Conservation (phyloP, 2,888 invertebrate genomes). For the Pheosia gnoma region DNA sequence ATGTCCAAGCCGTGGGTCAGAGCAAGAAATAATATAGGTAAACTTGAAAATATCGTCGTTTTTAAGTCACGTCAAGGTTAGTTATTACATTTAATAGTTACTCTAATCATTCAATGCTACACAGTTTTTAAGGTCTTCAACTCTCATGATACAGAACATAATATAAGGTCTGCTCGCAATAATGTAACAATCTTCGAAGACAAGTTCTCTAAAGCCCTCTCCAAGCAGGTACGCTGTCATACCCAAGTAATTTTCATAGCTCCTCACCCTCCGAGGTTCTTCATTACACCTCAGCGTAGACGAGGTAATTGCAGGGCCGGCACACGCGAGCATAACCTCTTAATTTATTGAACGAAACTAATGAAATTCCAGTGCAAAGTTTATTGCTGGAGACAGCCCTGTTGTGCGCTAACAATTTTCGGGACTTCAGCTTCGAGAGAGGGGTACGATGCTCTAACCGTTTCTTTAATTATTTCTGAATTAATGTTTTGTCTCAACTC, state of each 20-base stretch:
- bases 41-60: no score
- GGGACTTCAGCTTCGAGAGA: slow-evolving; percentile 44
- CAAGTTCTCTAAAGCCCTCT: slow-evolving; percentile 4
- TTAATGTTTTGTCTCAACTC: slow-evolving; percentile 65
- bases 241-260: slow-evolving; percentile 46
- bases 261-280: slow-evolving; percentile 63
- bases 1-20: no score
- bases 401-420: slow-evolving; percentile 77
- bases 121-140: no score
- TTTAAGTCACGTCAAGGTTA: no score
- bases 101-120: no score
- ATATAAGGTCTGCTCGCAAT: not conserved
- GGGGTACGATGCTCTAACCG: slow-evolving; percentile 67
- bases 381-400: slow-evolving; percentile 81
- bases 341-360: slow-evolving; percentile 84
- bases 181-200: not conserved
- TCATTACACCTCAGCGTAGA: slow-evolving; percentile 74
- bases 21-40: no score
- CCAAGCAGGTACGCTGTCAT: slow-evolving; percentile 27
- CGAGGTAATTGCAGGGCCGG: slow-evolving; percentile 82
- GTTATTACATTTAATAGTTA: no score
- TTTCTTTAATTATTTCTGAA: slow-evolving; percentile 81
- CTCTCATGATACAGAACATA: no score
- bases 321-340: slow-evolving; percentile 83
- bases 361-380: slow-evolving; percentile 82